Conservation (phyloP, 2,113 vertebrate genomes). For the Gadus chalcogrammus region DNA sequence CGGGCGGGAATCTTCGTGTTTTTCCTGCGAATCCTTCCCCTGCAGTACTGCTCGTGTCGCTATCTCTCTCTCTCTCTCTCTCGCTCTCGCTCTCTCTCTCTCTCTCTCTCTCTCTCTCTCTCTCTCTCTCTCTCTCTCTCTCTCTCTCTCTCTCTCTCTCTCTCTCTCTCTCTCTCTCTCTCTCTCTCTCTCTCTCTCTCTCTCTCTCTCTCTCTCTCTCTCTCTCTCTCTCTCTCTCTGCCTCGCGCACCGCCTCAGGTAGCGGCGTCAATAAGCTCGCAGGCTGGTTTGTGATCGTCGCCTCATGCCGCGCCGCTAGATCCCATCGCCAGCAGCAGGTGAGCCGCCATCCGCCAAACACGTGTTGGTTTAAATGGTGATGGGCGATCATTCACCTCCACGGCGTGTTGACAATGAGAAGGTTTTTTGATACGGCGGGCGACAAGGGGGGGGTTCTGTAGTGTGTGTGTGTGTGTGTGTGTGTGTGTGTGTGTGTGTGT, state of each 20-base stretch:
- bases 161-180: not conserved
- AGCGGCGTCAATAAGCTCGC: not conserved
- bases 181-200: not conserved
- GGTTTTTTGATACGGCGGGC: too few species aligned
- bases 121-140: not conserved
- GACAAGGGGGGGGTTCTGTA: too few species aligned
- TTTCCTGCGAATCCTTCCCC: not conserved
- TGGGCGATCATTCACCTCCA: too few species aligned
- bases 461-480: not conserved
- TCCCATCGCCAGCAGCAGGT: conserved; percentile 44
- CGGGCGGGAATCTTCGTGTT: not conserved
- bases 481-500: not conserved
- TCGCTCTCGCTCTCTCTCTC: not conserved
- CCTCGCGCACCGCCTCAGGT: conserved; percentile 41
- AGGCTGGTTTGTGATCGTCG: conserved; percentile 15
- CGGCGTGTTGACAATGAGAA: too few species aligned
- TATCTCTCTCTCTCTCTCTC: not conserved
- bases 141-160: not conserved
- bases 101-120: too few species aligned
- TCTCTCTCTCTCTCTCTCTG: not conserved
- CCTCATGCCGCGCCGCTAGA: conserved; percentile 14
- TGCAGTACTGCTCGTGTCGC: too few species aligned
- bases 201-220: too few species aligned
- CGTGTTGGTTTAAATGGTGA: not conserved
- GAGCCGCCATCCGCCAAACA: conserved; percentile 3